These are phyloP conservation scores for Alloplasta piceator DNA, from an alignment of 2,888 invertebrate genomes.

Conservation along the genomic window DNA sequence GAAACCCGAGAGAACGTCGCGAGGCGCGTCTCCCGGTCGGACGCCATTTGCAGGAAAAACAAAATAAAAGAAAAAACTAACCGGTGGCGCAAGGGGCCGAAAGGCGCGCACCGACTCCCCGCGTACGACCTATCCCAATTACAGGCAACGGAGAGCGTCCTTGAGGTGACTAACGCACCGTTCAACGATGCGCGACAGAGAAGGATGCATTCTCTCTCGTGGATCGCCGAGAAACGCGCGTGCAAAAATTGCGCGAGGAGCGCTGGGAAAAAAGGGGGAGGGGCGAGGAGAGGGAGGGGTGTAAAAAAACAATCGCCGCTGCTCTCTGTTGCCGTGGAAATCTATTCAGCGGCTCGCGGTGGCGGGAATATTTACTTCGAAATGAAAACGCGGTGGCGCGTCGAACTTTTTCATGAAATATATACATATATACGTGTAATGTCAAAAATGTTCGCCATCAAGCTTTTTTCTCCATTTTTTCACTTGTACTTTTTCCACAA, in stretches of 20 bases:
- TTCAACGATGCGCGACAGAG: constrained; percentile 61
- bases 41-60: constrained; percentile 77
- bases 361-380: constrained; percentile 40
- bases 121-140: constrained; percentile 82
- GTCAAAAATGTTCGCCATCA: too few species aligned
- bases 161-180: constrained; percentile 79
- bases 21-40: constrained; percentile 74
- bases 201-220: constrained; percentile 64
- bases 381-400: constrained; percentile 26
- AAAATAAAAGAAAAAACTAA: constrained; percentile 60
- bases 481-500: too few species aligned
- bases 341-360: constrained; percentile 2
- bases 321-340: background rate
- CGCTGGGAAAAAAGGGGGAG: constrained; percentile 9
- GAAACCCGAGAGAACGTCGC: constrained; percentile 66
- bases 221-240: constrained; percentile 21
- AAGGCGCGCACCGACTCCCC: constrained; percentile 57
- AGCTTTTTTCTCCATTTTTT: too few species aligned
- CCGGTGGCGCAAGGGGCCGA: constrained; percentile 62
- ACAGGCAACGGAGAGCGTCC: constrained; percentile 76
- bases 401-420: background rate
- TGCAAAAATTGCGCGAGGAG: too few species aligned
- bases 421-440: background rate
- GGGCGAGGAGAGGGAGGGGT: constrained; percentile 49
- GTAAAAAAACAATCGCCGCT: constrained; percentile 19